Evolutionary conservation across 2,888 invertebrate genomes (phyloP).

Genomic region (Epinotia bilunana): DNA sequence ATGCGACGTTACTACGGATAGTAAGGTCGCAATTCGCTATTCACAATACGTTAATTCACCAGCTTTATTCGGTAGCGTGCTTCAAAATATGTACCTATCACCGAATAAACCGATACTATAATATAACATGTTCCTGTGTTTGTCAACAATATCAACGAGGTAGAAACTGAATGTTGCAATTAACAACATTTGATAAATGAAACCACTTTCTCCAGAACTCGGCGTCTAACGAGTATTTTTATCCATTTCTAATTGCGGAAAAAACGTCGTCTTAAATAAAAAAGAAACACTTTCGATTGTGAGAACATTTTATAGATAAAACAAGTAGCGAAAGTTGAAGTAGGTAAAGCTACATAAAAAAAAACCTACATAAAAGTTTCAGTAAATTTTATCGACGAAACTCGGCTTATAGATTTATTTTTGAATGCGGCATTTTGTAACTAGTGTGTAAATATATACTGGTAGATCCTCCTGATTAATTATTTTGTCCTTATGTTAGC

Average conservation of each 20-base stretch:
- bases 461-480: too few relatives aligned
- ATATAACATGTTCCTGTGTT: constrained; percentile 23
- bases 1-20: too few relatives aligned
- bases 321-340: background rate
- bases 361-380: background rate
- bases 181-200: constrained; percentile 35
- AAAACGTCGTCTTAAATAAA: constrained; percentile 1
- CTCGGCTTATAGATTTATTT: too few relatives aligned
- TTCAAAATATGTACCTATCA: too few relatives aligned
- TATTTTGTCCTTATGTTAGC: too few relatives aligned
- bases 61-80: too few relatives aligned
- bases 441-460: too few relatives aligned
- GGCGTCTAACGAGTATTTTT: constrained; percentile 21
- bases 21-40: too few relatives aligned
- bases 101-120: too few relatives aligned
- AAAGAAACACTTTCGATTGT: constrained; percentile 18
- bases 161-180: constrained; percentile 34
- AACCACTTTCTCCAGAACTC: constrained; percentile 35
- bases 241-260: constrained; percentile 35
- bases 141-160: constrained; percentile 32
- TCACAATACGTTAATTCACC: too few relatives aligned
- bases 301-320: background rate
- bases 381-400: too few relatives aligned
- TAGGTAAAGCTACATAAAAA: background rate
- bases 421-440: too few relatives aligned